A percentile compares a stretch with the other conserved stretches of the same genome.
Conservation (phyloP, 2,113 vertebrate genomes). For the Chlorodrepanis virens region DNA sequence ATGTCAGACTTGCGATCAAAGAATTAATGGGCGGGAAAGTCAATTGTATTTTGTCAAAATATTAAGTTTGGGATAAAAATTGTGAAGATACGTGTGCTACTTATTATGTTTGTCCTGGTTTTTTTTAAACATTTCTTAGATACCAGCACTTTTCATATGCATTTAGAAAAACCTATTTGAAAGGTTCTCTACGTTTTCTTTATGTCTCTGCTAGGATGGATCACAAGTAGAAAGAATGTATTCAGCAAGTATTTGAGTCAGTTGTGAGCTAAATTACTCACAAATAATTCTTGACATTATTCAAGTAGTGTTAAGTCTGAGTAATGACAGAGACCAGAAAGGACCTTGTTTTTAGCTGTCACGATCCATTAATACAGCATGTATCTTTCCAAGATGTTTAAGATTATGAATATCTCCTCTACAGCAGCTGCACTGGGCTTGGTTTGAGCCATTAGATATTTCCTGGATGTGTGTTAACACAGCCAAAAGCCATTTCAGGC, state of each 20-base stretch:
- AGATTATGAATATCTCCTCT: background rate
- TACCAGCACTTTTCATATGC: background rate
- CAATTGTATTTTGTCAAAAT: background rate
- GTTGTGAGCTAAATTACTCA: background rate
- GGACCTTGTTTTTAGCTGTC: background rate
- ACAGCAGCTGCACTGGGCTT: background rate
- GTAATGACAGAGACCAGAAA: background rate
- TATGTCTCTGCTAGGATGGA: background rate
- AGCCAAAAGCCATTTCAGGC: background rate
- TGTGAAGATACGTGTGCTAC: background rate
- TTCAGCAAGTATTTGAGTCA: background rate
- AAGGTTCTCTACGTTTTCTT: background rate
- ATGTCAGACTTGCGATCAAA: background rate
- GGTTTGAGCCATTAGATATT: background rate
- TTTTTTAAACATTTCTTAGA: background rate
- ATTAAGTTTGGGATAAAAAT: background rate
- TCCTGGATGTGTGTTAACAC: background rate
- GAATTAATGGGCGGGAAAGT: background rate
- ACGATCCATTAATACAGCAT: background rate
- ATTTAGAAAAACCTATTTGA: background rate
- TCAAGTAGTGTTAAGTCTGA: background rate
- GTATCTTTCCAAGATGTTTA: background rate
- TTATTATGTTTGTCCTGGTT: background rate
- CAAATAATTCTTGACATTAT: background rate
- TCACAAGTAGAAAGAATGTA: background rate